These are phyloP conservation scores for Nephrocerus scutellatus DNA, from an alignment of 2,888 invertebrate species.

Conservation along the genomic window DNA sequence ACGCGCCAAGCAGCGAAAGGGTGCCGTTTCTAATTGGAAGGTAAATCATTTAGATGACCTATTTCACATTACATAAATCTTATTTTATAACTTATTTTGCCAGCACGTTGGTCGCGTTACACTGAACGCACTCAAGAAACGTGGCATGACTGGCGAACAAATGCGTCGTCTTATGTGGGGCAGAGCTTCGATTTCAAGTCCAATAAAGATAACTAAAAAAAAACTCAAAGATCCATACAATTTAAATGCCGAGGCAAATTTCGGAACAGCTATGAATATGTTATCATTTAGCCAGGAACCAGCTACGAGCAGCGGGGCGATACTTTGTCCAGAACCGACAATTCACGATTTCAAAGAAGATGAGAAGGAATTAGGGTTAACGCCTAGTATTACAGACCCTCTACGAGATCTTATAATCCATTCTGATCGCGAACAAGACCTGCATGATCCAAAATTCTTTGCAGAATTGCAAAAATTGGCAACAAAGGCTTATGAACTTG, in stretches of 20 bases:
- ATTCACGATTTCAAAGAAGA: not conserved
- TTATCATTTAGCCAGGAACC: constrained; percentile 74
- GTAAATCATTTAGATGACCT: constrained; percentile 48
- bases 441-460: constrained; percentile 37
- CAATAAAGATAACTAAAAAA: constrained; percentile 63
- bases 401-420: constrained; percentile 58
- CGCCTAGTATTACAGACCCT: constrained; percentile 49
- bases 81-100: not conserved
- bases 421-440: constrained; percentile 47
- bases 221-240: constrained; percentile 47
- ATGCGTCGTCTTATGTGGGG: constrained; percentile 86
- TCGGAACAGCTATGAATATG: constrained; percentile 73
- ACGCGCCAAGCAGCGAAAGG: constrained; percentile 90
- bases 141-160: constrained; percentile 80
- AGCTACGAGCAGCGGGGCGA: constrained; percentile 26
- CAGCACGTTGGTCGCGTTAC: constrained; percentile 81
- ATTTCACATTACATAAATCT: not conserved
- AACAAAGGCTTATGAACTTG: constrained; percentile 55
- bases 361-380: not conserved
- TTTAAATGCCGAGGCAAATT: constrained; percentile 35
- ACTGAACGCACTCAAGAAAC: constrained; percentile 70
- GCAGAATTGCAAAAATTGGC: constrained; percentile 55
- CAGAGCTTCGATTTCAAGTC: constrained; percentile 78
- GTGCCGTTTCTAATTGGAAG: constrained; percentile 96
- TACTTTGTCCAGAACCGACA: constrained; percentile 14